These are phyloP conservation scores for Tylochromis polylepis DNA, from an alignment of 2,113 vertebrate genomes.

Conservation along the genomic window DNA sequence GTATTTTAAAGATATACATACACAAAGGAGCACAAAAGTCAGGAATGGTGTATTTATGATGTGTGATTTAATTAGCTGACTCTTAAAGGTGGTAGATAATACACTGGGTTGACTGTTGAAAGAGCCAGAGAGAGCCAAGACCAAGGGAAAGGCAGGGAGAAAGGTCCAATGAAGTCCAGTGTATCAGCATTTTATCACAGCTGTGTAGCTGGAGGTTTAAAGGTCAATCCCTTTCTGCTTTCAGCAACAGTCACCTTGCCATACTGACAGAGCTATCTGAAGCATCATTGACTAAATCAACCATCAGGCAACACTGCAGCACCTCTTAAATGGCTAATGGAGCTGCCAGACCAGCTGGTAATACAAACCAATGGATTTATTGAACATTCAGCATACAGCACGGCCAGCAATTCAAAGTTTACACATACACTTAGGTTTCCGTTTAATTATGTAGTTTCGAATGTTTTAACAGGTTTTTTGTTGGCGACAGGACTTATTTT, in stretches of 20 bases:
- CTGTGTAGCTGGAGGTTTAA: conserved; percentile 55
- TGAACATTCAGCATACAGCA: conserved; percentile 30
- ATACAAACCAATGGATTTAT: conserved; percentile 56
- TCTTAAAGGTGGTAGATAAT: conserved; percentile 61
- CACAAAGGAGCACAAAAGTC: conserved; percentile 9
- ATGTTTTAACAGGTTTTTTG: background rate
- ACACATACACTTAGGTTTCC: background rate
- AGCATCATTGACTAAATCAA: conserved; percentile 55
- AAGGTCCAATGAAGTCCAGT: conserved; percentile 10
- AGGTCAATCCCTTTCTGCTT: conserved; percentile 54
- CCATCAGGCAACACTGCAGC: conserved; percentile 53
- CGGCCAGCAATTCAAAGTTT: conserved; percentile 21
- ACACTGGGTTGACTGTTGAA: conserved; percentile 12
- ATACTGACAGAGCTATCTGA: conserved; percentile 52
- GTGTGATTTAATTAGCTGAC: conserved; percentile 76
- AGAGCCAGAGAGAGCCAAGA: background rate
- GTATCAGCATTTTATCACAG: conserved; percentile 65
- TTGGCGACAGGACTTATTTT: background rate
- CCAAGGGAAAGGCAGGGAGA: background rate
- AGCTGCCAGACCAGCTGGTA: conserved; percentile 39
- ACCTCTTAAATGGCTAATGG: conserved; percentile 58
- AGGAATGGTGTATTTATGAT: conserved; percentile 65
- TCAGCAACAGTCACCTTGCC: conserved; percentile 56
- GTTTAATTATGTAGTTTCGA: background rate
- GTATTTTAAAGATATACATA: conserved; percentile 4